Conservation (phyloP, 2,888 invertebrate species). For the Microdon myrmicae region DNA sequence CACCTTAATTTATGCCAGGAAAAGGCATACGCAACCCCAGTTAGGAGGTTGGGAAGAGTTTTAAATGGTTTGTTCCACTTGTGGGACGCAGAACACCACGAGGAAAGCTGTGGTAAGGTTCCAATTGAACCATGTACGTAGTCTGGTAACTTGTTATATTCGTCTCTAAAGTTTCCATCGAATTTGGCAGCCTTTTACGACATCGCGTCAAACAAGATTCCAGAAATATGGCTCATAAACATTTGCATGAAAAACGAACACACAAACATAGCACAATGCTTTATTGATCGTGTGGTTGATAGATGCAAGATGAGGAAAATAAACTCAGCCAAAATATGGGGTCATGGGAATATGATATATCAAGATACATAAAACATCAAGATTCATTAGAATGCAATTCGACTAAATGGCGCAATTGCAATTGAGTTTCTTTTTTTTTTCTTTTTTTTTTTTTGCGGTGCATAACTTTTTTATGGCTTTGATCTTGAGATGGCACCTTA, state of each 20-base stretch:
- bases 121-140: conserved; percentile 21
- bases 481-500: too few relatives aligned
- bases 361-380: too few relatives aligned
- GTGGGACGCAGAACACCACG: neutral
- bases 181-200: conserved; percentile 16
- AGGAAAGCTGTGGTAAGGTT: conserved; percentile 1
- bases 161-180: conserved; percentile 4
- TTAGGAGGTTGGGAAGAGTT: neutral
- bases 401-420: too few relatives aligned
- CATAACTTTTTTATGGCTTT: too few relatives aligned
- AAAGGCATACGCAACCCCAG: conserved; percentile 1
- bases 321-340: too few relatives aligned
- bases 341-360: too few relatives aligned
- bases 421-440: too few relatives aligned
- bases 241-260: conserved; percentile 26
- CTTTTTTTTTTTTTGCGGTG: too few relatives aligned
- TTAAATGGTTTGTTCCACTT: conserved; percentile 19
- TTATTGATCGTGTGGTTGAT: conserved; percentile 32
- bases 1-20: conserved; percentile 18
- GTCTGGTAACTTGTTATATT: conserved; percentile 16
- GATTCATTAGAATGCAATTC: too few relatives aligned
- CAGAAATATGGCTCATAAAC: conserved; percentile 26
- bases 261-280: conserved; percentile 14
- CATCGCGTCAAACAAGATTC: conserved; percentile 30
- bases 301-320: too few relatives aligned